A percentile compares a stretch with the other conserved stretches of the same genome.
These are phyloP conservation scores for Zonotrichia albicollis DNA, from an alignment of 2,797 vertebrate genomes.

Conservation along the genomic window DNA sequence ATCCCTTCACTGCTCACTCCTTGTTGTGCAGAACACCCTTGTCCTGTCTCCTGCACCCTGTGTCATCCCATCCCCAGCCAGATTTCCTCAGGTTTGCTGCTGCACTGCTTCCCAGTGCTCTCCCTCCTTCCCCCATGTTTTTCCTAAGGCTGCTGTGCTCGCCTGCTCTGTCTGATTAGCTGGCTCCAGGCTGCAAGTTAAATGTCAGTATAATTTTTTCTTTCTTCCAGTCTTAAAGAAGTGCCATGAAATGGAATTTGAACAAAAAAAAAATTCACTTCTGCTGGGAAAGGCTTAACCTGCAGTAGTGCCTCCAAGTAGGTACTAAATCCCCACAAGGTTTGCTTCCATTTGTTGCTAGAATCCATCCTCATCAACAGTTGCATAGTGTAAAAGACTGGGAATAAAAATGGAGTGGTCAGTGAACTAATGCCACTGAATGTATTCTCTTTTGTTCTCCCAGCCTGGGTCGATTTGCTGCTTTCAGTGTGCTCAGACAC, in stretches of 20 bases:
- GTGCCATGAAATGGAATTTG: slow-evolving; percentile 23
- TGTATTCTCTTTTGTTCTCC: slow-evolving; percentile 24
- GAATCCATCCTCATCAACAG: not conserved
- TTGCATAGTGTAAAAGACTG: not conserved
- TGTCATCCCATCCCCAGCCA: not conserved
- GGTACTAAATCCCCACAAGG: not conserved
- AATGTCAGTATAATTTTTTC: slow-evolving; percentile 51
- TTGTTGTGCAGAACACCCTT: not conserved
- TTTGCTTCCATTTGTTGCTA: not conserved
- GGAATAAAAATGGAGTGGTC: not conserved
- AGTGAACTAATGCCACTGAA: slow-evolving; percentile 42
- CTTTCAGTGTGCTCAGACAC: slow-evolving; percentile 32
- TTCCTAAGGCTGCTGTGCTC: not conserved
- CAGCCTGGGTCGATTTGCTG: slow-evolving; percentile 15
- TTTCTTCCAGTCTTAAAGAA: slow-evolving; percentile 30
- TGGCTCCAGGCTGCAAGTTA: slow-evolving; percentile 17
- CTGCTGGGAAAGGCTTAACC: not conserved
- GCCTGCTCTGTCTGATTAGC: slow-evolving; percentile 35
- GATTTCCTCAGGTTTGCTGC: not conserved
- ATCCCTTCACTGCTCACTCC: rapidly evolving
- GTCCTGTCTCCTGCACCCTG: rapidly evolving
- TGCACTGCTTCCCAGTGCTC: not conserved
- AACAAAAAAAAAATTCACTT: not conserved
- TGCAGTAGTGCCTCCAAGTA: not conserved
- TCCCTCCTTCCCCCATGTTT: not conserved